Conservation (phyloP, 2,888 invertebrate genomes). For the Cancer borealis region DNA sequence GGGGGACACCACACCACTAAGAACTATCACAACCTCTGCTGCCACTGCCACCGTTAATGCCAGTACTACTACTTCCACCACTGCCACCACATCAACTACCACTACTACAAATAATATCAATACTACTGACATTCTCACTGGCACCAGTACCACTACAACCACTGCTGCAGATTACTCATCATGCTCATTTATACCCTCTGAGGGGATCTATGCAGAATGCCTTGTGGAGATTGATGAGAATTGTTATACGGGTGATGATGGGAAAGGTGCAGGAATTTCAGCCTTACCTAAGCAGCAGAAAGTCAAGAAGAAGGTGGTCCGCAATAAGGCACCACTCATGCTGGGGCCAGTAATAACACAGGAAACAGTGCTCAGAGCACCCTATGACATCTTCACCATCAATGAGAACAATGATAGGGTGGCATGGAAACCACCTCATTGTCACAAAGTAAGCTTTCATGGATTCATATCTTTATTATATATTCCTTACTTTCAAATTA, state of each 20-base stretch:
- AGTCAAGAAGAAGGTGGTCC: constrained; percentile 58
- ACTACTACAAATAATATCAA: background rate
- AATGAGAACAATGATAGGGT: constrained; percentile 69
- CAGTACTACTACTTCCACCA: background rate
- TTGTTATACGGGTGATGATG: background rate
- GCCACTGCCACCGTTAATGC: background rate
- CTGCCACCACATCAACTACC: background rate
- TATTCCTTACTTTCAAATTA: background rate
- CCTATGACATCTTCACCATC: constrained; percentile 70
- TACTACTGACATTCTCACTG: background rate
- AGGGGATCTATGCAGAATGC: constrained; percentile 59
- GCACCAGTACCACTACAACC: background rate
- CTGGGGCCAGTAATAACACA: constrained; percentile 68
- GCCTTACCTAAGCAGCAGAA: background rate
- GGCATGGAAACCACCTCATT: constrained; percentile 72
- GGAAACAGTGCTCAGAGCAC: constrained; percentile 59
- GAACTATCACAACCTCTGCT: background rate
- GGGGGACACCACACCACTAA: background rate
- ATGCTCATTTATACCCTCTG: background rate
- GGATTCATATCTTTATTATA: background rate
- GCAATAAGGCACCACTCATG: constrained; percentile 56
- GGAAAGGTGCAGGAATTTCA: background rate
- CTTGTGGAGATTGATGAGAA: constrained; percentile 64
- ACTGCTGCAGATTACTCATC: background rate
- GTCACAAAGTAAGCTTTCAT: constrained; percentile 67